Conservation (phyloP, 2,888 invertebrate species). For the Drosophila rubida region DNA sequence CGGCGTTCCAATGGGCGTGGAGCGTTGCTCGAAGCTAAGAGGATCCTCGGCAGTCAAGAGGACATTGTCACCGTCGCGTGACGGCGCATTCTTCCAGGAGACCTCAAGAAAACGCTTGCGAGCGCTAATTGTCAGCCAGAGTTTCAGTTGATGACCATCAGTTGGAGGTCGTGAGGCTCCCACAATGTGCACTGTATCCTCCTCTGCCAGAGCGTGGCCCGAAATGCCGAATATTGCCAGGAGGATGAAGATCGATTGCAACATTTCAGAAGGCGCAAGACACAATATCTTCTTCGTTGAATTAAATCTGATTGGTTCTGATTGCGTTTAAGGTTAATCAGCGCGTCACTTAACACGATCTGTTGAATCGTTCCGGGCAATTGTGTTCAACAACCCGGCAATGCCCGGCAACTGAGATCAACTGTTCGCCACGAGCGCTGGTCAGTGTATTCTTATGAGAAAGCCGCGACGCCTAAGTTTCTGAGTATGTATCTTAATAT, state of each 20-base stretch:
- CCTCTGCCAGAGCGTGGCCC: constrained; percentile 15
- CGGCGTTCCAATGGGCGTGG: constrained; percentile 66
- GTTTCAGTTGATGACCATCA: constrained; percentile 37
- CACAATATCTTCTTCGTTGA: constrained; percentile 20
- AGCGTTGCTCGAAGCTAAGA: constrained; percentile 70
- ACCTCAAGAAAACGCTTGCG: constrained; percentile 82
- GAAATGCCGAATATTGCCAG: constrained; percentile 25
- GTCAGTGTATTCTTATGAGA: constrained; percentile 36
- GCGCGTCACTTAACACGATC: constrained; percentile 37
- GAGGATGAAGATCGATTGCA: constrained; percentile 39
- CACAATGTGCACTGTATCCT: background rate
- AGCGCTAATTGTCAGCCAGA: constrained; percentile 84
- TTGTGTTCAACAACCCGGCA: constrained; percentile 21
- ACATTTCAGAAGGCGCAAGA: constrained; percentile 17
- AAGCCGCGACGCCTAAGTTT: constrained; percentile 8
- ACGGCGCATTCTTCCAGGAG: constrained; percentile 83
- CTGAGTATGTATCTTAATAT: constrained; percentile 16
- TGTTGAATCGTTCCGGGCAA: constrained; percentile 25
- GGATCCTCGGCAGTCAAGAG: constrained; percentile 82
- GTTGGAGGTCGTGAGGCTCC: background rate
- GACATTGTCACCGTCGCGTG: constrained; percentile 74
- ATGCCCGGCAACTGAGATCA: constrained; percentile 40
- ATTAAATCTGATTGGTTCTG: constrained; percentile 65
- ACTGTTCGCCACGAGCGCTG: constrained; percentile 26
- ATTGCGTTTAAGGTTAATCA: constrained; percentile 66